phyloP scores from a whole-genome alignment of 2,113 vertebrate species.

The Sander vitreus region DNA sequence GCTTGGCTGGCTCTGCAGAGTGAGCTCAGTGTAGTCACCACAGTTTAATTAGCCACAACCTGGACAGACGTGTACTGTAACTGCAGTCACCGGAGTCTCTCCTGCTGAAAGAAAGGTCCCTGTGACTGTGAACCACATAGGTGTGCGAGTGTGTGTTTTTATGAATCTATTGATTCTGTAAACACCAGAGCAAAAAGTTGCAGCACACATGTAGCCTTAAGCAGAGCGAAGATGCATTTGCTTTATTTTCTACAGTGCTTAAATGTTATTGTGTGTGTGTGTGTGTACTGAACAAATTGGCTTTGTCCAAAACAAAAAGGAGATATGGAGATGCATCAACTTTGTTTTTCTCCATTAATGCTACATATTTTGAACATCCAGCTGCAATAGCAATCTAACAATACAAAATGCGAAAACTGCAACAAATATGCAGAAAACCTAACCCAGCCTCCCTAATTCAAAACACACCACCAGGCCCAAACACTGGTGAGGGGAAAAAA shows the following conservation, averaged over 20 bases:
- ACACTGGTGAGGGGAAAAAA: background rate
- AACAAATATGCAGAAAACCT: background rate
- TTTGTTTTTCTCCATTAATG: background rate
- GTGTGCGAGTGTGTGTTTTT: slow-evolving; percentile 12
- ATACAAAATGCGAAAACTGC: background rate
- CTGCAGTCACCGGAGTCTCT: slow-evolving; percentile 21
- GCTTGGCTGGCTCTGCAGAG: slow-evolving; percentile 55
- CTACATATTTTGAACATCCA: background rate
- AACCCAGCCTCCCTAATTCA: slow-evolving; percentile 21
- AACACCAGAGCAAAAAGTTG: slow-evolving; percentile 11
- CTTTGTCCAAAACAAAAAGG: no score
- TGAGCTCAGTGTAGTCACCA: slow-evolving; percentile 62
- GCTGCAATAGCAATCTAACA: background rate
- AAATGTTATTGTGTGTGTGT: no score
- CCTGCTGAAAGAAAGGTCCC: slow-evolving; percentile 29
- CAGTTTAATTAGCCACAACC: slow-evolving; percentile 64
- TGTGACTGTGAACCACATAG: slow-evolving; percentile 39
- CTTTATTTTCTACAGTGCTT: no score
- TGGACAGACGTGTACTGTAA: slow-evolving; percentile 65
- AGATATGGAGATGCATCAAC: no score
- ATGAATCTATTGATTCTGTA: slow-evolving; percentile 33
- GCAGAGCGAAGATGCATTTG: background rate
- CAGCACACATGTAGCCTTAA: background rate
- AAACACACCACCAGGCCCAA: slow-evolving; percentile 25
- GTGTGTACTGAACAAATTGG: no score